These are phyloP conservation scores for Cephalotes varians DNA, from an alignment of 2,888 invertebrate genomes.

Conservation along the genomic window DNA sequence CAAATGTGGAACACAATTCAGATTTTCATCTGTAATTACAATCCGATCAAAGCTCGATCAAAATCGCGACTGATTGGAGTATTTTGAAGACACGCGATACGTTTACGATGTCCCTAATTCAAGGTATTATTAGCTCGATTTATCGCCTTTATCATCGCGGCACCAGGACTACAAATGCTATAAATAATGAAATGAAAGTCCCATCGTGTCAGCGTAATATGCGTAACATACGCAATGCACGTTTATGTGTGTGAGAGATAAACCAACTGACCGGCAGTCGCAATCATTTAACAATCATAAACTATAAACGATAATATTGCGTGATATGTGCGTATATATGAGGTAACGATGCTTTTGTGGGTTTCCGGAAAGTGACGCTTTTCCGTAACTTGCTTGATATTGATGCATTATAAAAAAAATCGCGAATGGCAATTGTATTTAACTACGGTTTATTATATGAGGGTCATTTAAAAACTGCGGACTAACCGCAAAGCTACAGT, in stretches of 20 bases:
- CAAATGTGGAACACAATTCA: conserved; percentile 21
- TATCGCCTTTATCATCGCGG: background rate
- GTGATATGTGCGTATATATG: background rate
- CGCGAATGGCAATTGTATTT: conserved; percentile 6
- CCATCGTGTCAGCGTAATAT: background rate
- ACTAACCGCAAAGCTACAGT: no score
- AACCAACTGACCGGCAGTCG: conserved; percentile 40
- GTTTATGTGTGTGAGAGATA: conserved; percentile 42
- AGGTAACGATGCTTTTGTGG: conserved; percentile 35
- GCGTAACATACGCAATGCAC: conserved; percentile 4
- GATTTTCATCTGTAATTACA: conserved; percentile 42
- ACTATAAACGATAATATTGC: conserved; percentile 43
- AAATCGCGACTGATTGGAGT: background rate
- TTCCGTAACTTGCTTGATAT: background rate
- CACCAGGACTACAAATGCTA: background rate
- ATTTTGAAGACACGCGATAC: conserved; percentile 14
- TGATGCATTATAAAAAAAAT: background rate
- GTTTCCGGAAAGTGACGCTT: conserved; percentile 18
- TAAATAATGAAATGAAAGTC: background rate
- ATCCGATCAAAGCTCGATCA: conserved; percentile 23
- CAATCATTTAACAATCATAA: conserved; percentile 57
- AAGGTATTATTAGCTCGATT: conserved; percentile 18
- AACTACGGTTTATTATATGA: no score
- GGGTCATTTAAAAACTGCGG: no score
- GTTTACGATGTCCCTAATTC: background rate